Percentiles rank a stretch among this genome's conserved stretches.
Evolutionary conservation across 2,113 vertebrate species (phyloP).

Genomic region (Gobiocypris rarus): DNA sequence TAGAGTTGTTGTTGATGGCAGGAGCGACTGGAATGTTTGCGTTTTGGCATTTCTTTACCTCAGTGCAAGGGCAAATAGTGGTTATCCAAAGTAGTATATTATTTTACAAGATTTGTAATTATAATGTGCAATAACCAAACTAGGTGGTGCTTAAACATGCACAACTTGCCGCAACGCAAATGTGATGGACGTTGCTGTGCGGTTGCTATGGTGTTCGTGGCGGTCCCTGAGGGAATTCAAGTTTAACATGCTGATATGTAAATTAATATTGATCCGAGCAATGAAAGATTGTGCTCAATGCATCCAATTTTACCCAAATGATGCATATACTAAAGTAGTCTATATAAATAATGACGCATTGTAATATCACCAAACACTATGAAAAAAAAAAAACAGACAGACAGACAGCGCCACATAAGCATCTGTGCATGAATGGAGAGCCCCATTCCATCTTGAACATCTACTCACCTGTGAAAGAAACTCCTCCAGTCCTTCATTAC

Average conservation of each 20-base stretch:
- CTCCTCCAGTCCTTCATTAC: not conserved
- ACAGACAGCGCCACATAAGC: too few relatives aligned
- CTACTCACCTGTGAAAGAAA: not conserved
- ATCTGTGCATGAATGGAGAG: too few relatives aligned
- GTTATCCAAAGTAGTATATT: slow-evolving; percentile 13
- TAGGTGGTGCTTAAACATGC: not conserved
- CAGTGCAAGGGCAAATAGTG: not conserved
- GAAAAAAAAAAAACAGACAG: too few relatives aligned
- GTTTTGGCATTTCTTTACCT: not conserved
- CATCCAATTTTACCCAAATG: too few relatives aligned
- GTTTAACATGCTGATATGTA: too few relatives aligned
- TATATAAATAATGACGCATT: not conserved
- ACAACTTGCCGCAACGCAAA: not conserved
- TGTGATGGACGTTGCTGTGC: not conserved
- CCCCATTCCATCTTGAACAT: too few relatives aligned
- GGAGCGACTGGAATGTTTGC: slow-evolving; percentile 7
- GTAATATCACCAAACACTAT: not conserved
- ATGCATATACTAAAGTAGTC: not conserved
- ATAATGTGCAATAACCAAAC: not conserved
- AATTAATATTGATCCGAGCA: too few relatives aligned
- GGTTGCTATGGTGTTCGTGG: not conserved
- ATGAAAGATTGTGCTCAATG: too few relatives aligned
- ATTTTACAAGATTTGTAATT: slow-evolving; percentile 22
- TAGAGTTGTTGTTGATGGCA: slow-evolving; percentile 26
- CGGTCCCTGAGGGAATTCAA: not conserved